Evolutionary conservation across 2,113 vertebrate species (phyloP).

Genomic region (Dromaius novaehollandiae): DNA sequence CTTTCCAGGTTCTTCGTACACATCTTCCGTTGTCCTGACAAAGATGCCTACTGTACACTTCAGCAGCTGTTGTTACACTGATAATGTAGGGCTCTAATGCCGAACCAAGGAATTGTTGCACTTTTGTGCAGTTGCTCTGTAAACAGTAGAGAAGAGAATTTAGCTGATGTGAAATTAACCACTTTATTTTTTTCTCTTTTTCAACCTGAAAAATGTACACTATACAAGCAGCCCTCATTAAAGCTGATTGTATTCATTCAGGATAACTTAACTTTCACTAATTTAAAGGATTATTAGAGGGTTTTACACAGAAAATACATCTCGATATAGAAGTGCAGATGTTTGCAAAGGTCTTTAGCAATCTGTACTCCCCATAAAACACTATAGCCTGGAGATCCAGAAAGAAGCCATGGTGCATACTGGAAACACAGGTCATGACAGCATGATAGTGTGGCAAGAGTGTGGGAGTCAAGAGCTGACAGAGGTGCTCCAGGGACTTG

Average conservation of each 20-base stretch:
- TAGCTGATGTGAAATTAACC: neutral
- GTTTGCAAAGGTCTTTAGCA: neutral
- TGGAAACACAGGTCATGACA: neutral
- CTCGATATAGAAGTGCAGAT: fast-evolving
- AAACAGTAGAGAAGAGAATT: neutral
- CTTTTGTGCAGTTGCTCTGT: conserved; percentile 79
- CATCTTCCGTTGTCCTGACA: conserved; percentile 78
- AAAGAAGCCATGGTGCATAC: neutral
- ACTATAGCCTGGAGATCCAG: neutral
- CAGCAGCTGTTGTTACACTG: conserved; percentile 79
- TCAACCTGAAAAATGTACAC: neutral
- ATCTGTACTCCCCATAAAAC: neutral
- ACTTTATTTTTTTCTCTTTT: neutral
- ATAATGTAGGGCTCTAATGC: conserved; percentile 79
- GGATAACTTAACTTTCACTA: neutral
- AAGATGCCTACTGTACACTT: conserved; percentile 75
- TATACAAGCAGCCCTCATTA: neutral
- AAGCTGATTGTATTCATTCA: neutral
- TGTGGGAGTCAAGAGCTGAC: neutral
- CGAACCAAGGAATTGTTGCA: conserved; percentile 74
- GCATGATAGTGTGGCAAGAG: fast-evolving
- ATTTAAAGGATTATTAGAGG: neutral
- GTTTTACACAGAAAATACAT: neutral
- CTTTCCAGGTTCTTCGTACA: conserved; percentile 64
- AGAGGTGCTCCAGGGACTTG: neutral